A percentile compares a stretch with the other conserved stretches of the same genome.
These are phyloP conservation scores for Zele albiditarsus DNA, from an alignment of 2,888 invertebrate species.

Conservation along the genomic window DNA sequence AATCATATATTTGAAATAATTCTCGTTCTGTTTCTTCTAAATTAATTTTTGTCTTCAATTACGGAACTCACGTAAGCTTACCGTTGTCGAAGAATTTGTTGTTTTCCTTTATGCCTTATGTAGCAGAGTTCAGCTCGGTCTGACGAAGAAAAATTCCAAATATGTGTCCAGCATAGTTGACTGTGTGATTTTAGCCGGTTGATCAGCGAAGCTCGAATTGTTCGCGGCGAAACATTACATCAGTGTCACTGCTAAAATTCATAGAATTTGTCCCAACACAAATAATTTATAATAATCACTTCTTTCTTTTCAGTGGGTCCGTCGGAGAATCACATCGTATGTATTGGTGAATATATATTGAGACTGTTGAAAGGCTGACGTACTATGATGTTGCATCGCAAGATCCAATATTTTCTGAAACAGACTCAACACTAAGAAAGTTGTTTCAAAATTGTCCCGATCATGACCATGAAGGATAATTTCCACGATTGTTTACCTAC, in stretches of 20 bases:
- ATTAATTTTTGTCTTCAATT: constrained; percentile 38
- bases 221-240: constrained; percentile 86
- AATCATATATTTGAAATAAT: constrained; percentile 9
- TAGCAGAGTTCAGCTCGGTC: constrained; percentile 92
- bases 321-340: constrained; percentile 81
- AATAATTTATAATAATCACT: constrained; percentile 1
- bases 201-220: constrained; percentile 88
- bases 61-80: constrained; percentile 83
- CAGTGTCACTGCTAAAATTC: not conserved
- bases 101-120: constrained; percentile 99
- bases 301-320: constrained; percentile 77
- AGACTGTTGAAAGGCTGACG: constrained; percentile 86
- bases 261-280: too few species aligned
- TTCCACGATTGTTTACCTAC: constrained; percentile 88
- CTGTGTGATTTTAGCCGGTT: constrained; percentile 95
- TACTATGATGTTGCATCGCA: constrained; percentile 83
- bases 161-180: constrained; percentile 99
- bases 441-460: constrained; percentile 93
- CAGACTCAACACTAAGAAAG: constrained; percentile 89
- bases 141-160: constrained; percentile 97
- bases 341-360: constrained; percentile 89
- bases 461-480: constrained; percentile 91
- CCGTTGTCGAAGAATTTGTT: constrained; percentile 98
- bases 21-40: not conserved
- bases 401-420: constrained; percentile 90